A percentile compares a stretch with the other conserved stretches of the same genome.
phyloP scores from a whole-genome alignment of 2,888 invertebrate genomes.

The Perizoma affinitatum region DNA sequence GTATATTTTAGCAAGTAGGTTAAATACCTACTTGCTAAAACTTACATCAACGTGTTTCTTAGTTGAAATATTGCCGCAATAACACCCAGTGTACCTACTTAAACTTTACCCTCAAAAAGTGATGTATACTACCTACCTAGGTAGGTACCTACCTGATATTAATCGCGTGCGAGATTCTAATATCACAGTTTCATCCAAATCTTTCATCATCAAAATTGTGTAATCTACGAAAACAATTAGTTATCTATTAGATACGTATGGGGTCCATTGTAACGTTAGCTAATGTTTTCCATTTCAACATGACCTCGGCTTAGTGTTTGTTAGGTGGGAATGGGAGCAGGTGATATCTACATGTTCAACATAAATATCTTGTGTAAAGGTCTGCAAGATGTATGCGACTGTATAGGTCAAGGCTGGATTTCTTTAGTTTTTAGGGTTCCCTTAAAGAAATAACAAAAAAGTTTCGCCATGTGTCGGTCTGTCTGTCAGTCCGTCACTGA shows the following conservation, averaged over 20 bases:
- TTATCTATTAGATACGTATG: slow-evolving; percentile 33
- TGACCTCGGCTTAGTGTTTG: slow-evolving; percentile 44
- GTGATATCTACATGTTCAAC: slow-evolving; percentile 30
- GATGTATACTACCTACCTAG: neutral
- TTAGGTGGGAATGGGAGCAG: slow-evolving; percentile 60
- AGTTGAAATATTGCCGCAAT: no score
- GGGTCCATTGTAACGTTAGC: slow-evolving; percentile 53
- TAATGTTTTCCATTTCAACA: slow-evolving; percentile 58
- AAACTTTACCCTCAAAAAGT: no score
- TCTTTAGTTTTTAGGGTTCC: slow-evolving; percentile 1
- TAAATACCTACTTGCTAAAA: no score
- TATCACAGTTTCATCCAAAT: slow-evolving; percentile 16
- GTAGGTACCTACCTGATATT: no score
- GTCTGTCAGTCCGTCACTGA: no score
- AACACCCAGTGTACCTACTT: no score
- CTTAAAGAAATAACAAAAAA: no score
- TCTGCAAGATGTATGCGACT: slow-evolving; percentile 18
- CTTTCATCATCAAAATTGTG: slow-evolving; percentile 45
- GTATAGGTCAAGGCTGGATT: slow-evolving; percentile 26
- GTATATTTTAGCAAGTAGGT: no score
- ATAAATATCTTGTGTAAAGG: slow-evolving; percentile 23
- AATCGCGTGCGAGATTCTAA: slow-evolving; percentile 9
- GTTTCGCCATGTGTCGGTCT: no score
- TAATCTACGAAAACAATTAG: slow-evolving; percentile 45
- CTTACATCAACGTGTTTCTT: no score